These are phyloP conservation scores for Melanotaenia parkinsoni DNA, from an alignment of 2,797 vertebrate species.

Conservation along the genomic window DNA sequence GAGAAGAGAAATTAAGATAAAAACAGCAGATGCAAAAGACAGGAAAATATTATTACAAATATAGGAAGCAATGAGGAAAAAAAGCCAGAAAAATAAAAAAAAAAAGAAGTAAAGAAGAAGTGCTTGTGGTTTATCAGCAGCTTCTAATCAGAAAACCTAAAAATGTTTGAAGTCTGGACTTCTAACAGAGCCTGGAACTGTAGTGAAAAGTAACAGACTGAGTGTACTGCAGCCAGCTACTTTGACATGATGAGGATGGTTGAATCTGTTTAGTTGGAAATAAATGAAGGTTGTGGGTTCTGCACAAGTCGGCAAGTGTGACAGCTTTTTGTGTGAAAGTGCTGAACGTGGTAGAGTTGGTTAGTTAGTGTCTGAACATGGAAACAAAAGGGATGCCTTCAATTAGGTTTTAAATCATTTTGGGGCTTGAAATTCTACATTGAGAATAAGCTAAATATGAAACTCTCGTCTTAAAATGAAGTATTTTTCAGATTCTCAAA, in stretches of 20 bases:
- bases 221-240: slow-evolving; percentile 22
- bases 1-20: too few species aligned
- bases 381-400: not conserved
- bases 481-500: too few species aligned
- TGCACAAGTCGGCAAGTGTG: not conserved
- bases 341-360: not conserved
- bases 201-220: slow-evolving; percentile 5
- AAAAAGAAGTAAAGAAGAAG: not conserved
- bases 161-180: slow-evolving; percentile 10
- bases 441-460: not conserved
- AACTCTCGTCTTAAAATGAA: too few species aligned
- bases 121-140: not conserved
- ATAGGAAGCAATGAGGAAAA: not conserved
- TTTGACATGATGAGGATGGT: slow-evolving; percentile 9
- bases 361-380: not conserved
- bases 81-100: not conserved
- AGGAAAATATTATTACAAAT: not conserved
- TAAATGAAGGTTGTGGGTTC: not conserved
- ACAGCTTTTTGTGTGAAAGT: not conserved
- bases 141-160: slow-evolving; percentile 2
- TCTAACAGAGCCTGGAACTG: slow-evolving; percentile 1
- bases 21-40: too few species aligned
- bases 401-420: not conserved
- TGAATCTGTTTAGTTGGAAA: slow-evolving; percentile 32
- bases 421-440: not conserved